Evolutionary conservation across 2,113 vertebrate genomes (phyloP), one percentile per base, ranked within the genome.

Genomic region (Callorhinus ursinus): DNA sequence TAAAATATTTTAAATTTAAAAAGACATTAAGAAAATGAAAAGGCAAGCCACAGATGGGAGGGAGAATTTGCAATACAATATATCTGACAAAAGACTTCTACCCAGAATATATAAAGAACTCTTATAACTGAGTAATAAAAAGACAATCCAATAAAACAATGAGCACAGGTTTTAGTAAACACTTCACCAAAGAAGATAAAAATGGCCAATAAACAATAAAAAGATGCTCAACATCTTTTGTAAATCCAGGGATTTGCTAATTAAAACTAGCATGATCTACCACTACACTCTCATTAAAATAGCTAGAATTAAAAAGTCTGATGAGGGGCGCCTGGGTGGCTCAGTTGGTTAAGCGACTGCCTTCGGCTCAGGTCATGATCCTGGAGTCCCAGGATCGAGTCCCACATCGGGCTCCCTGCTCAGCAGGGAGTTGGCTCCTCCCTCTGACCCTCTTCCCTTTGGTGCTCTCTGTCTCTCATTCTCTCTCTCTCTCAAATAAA

Each of bases 161-260:
- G 22, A 11, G 26, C 69, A 88, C 91, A 95, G 12, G 9, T 90
- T 95, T 95, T 88, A 53, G 36, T 88, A 96, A 84, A 87, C 55
- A 79, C 16, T 92, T 92, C 67, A 90, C 57, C 42, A 67, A 92
- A 92, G 42, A 82, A 88, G 42, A 28, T 26, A 72, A 90, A 96
- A 93, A 83, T 92, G 42, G 24, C 33, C 53, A 82, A 13, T 89
- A 88, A 79, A 7, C 67, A 59, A 53, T 22, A 65, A 72, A 88
- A 90, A 76, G 7, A 63, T 84, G 46, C 22, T 94, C 63, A 79
- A 39, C n/a, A 46, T 93, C 49, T 86, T 96, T 96, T 88, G 22
- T 86, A 15, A 15, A 90, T 81, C 61, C 36, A 87, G 57, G 26
- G 63, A 91, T 88, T 74, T 88, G 72, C 65, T 74, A 61, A 63